These are phyloP conservation scores for Tanypteryx hageni DNA, from an alignment of 2,888 invertebrate species.

Conservation along the genomic window DNA sequence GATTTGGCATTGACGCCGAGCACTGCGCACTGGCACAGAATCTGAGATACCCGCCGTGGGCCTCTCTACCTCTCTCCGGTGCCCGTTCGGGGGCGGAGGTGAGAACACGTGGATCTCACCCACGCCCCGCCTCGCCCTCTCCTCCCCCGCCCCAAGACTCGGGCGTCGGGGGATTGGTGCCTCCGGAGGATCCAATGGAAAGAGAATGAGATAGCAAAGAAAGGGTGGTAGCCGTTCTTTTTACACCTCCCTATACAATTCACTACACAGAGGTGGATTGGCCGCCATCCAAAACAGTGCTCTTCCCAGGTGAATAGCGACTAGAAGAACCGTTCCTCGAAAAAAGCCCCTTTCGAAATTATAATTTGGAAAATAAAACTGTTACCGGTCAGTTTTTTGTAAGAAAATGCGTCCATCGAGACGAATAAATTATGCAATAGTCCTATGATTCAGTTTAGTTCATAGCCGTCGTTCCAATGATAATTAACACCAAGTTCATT, in stretches of 20 bases:
- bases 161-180: background rate
- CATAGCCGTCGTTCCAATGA: too few relatives aligned
- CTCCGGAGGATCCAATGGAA: background rate
- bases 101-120: background rate
- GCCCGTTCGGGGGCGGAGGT: background rate
- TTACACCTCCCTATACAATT: background rate
- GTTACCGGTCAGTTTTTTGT: too few relatives aligned
- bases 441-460: background rate
- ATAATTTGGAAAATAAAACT: too few relatives aligned
- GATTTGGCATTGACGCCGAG: slow-evolving; percentile 20
- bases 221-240: too few relatives aligned
- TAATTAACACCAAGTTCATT: too few relatives aligned
- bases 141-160: too few relatives aligned
- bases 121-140: background rate
- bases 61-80: background rate
- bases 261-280: background rate
- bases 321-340: too few relatives aligned
- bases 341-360: too few relatives aligned
- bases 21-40: background rate
- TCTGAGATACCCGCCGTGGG: background rate
- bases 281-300: background rate
- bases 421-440: too few relatives aligned
- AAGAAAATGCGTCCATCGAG: too few relatives aligned
- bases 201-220: background rate
- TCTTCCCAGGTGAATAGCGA: background rate